These are phyloP conservation scores for Chrysomela aeneicollis DNA, from an alignment of 2,888 invertebrate genomes.

Conservation along the genomic window DNA sequence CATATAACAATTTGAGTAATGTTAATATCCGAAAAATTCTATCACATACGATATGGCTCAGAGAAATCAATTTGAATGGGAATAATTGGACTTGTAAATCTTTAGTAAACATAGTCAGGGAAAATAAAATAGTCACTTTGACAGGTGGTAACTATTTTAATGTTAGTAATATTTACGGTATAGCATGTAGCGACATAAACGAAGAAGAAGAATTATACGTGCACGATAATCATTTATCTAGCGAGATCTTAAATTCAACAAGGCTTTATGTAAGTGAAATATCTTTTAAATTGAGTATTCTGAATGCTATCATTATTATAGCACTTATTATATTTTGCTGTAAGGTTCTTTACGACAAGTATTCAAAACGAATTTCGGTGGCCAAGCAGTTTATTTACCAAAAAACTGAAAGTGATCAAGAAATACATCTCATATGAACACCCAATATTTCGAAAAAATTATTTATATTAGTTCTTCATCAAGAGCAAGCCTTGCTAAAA, in stretches of 20 bases:
- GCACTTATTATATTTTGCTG: constrained; percentile 16
- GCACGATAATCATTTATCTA: neutral
- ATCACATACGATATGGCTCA: constrained; percentile 24
- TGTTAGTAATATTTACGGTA: constrained; percentile 33
- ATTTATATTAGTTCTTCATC: no score
- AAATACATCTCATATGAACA: constrained; percentile 32
- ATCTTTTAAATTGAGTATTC: constrained; percentile 25
- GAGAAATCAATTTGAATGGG: constrained; percentile 27
- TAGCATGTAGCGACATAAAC: constrained; percentile 27
- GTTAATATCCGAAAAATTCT: constrained; percentile 27
- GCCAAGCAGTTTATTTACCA: constrained; percentile 31
- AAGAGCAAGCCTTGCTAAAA: no score
- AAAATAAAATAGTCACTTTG: constrained; percentile 17
- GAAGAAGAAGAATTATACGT: neutral
- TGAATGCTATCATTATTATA: constrained; percentile 18
- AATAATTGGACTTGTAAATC: constrained; percentile 33
- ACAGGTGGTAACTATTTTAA: constrained; percentile 24
- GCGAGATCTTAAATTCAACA: constrained; percentile 16
- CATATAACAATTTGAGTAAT: constrained; percentile 30
- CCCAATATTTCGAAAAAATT: neutral
- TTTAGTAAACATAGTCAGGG: constrained; percentile 19
- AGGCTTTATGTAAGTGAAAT: constrained; percentile 13
- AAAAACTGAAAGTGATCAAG: constrained; percentile 27
- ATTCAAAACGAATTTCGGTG: constrained; percentile 18
- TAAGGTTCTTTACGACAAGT: constrained; percentile 25